Evolutionary conservation across 1,140 invertebrate species (phyloP).

Genomic region (Aphaenogaster rudis): DNA sequence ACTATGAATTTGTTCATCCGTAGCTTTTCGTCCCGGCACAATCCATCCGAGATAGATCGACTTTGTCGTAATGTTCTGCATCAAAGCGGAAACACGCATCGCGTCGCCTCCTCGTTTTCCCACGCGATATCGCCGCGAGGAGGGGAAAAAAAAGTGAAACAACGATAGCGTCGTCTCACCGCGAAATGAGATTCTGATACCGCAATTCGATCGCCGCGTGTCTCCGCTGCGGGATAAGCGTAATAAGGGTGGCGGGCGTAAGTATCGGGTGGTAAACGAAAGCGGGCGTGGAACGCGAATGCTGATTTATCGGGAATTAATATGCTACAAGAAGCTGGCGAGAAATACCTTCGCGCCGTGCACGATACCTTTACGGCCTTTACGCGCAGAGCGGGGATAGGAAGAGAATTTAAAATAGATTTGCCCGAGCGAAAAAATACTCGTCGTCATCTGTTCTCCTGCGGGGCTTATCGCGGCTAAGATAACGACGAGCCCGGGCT

Average conservation of each 20-base stretch:
- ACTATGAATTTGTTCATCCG: background rate
- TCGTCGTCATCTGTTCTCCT: constrained; percentile 61
- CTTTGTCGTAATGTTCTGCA: constrained; percentile 32
- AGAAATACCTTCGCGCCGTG: constrained; percentile 6
- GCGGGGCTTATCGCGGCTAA: constrained; percentile 67
- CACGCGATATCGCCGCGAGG: background rate
- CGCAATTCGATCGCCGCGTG: constrained; percentile 30
- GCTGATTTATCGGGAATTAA: constrained; percentile 57
- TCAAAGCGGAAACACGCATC: constrained; percentile 24
- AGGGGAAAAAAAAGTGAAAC: constrained; percentile 6
- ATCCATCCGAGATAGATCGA: constrained; percentile 39
- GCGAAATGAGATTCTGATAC: constrained; percentile 62
- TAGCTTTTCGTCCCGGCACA: background rate
- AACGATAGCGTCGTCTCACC: constrained; percentile 27
- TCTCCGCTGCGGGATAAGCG: constrained; percentile 5
- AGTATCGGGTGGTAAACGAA: constrained; percentile 11
- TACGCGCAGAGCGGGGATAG: background rate
- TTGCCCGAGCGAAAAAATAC: constrained; percentile 68
- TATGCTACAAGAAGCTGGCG: constrained; percentile 31
- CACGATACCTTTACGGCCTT: background rate
- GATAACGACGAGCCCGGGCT: constrained; percentile 42
- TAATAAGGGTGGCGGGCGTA: constrained; percentile 4
- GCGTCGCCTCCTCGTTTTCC: constrained; percentile 29
- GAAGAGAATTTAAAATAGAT: constrained; percentile 76
- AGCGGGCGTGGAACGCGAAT: background rate